phyloP scores from a whole-genome alignment of 2,797 vertebrate species.

The Calcarius lapponicus region DNA sequence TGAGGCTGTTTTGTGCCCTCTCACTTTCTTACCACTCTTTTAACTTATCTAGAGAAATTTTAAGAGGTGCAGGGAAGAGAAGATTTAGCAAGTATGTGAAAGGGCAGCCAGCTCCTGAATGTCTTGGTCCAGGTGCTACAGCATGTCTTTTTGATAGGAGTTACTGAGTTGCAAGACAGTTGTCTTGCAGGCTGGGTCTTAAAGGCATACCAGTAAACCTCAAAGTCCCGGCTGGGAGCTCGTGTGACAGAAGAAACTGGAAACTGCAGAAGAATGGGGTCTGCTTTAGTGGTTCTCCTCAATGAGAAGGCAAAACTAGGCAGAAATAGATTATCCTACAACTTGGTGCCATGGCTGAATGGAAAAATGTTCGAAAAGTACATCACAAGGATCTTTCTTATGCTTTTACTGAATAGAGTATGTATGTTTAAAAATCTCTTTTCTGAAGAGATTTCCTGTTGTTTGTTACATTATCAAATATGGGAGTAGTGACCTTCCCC shows the following conservation, averaged over 20 bases:
- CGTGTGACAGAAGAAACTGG: fast-evolving
- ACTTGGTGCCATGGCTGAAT: not conserved
- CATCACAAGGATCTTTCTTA: not conserved
- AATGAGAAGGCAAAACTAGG: not conserved
- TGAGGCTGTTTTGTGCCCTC: not conserved
- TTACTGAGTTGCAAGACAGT: not conserved
- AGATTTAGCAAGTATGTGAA: not conserved
- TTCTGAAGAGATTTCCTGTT: not conserved
- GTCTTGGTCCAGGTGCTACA: not conserved
- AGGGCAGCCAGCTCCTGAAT: not conserved
- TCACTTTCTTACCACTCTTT: not conserved
- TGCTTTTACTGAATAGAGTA: not conserved
- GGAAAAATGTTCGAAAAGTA: not conserved
- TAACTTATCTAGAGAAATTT: not conserved
- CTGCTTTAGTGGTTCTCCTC: not conserved
- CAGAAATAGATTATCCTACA: not conserved
- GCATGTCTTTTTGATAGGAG: not conserved
- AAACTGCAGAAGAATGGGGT: not conserved
- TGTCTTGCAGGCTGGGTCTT: not conserved
- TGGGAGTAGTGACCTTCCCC: not conserved
- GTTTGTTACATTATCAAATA: not conserved
- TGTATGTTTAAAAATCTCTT: not conserved
- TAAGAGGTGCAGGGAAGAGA: not conserved
- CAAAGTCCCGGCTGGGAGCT: not conserved
- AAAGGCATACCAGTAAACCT: not conserved